These are phyloP conservation scores for Cryptocephalus moraei DNA, from an alignment of 2,888 invertebrate genomes.

Conservation along the genomic window DNA sequence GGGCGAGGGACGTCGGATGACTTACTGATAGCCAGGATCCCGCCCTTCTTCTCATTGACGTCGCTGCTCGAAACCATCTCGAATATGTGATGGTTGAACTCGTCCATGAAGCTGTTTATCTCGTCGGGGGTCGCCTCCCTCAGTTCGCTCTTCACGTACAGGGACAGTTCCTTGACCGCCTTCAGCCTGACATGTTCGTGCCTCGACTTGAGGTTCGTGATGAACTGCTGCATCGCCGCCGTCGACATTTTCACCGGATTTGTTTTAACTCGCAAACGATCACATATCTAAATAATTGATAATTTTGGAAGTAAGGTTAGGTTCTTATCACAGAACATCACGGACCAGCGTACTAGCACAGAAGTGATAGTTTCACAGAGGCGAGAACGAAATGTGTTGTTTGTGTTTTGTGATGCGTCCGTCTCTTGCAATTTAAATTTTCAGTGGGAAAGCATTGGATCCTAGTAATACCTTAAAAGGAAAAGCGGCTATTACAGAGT, in stretches of 20 bases:
- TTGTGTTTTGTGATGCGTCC: too few species aligned
- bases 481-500: too few species aligned
- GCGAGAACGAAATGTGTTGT: too few species aligned
- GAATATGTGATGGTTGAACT: slow-evolving; percentile 90
- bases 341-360: too few species aligned
- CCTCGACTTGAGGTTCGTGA: slow-evolving; percentile 78
- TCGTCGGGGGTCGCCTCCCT: slow-evolving; percentile 86
- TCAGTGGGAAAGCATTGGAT: too few species aligned
- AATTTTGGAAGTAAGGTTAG: too few species aligned
- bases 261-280: neutral
- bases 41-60: slow-evolving; percentile 90
- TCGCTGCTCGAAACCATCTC: slow-evolving; percentile 93
- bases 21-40: slow-evolving; percentile 82
- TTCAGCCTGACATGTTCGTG: slow-evolving; percentile 76
- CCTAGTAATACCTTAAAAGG: too few species aligned
- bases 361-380: too few species aligned
- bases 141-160: slow-evolving; percentile 83
- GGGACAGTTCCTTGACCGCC: slow-evolving; percentile 80
- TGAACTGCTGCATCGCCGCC: slow-evolving; percentile 65
- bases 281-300: too few species aligned
- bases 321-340: too few species aligned
- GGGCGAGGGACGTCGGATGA: neutral
- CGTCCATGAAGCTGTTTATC: slow-evolving; percentile 82
- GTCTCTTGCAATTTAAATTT: too few species aligned
- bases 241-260: slow-evolving; percentile 40